Percentiles rank a stretch among this genome's conserved stretches.
Conservation (phyloP, 2,888 invertebrate genomes). For the Clepsis dumicolana region DNA sequence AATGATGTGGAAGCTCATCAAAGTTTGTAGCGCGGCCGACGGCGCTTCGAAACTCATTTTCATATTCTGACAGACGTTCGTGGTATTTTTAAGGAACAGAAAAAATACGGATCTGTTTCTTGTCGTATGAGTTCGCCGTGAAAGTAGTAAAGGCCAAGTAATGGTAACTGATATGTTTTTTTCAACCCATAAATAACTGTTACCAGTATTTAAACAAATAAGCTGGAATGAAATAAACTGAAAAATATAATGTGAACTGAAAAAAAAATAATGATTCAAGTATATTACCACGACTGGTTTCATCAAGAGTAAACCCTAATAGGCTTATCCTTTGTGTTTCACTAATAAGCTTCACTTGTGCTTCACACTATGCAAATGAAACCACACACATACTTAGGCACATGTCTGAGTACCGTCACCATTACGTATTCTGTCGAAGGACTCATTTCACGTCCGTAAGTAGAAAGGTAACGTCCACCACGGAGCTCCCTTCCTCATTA, state of each 20-base stretch:
- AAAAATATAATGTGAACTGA: background rate
- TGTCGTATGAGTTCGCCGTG: background rate
- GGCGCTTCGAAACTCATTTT: slow-evolving; percentile 76
- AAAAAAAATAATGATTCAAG: background rate
- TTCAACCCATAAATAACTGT: too few species aligned
- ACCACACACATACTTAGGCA: slow-evolving; percentile 1
- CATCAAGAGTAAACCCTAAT: background rate
- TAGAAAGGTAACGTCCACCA: slow-evolving; percentile 13
- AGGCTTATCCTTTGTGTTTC: background rate
- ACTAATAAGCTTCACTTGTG: background rate
- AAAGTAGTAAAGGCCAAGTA: too few species aligned
- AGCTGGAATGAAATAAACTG: too few species aligned
- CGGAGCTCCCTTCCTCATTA: too few species aligned
- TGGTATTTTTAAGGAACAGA: background rate
- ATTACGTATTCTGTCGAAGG: slow-evolving; percentile 27
- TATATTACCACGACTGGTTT: background rate
- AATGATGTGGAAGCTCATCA: slow-evolving; percentile 77
- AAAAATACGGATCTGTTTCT: background rate
- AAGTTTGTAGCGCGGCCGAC: slow-evolving; percentile 68
- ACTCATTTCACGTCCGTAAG: slow-evolving; percentile 36
- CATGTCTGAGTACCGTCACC: background rate
- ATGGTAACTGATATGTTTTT: too few species aligned
- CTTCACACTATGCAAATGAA: slow-evolving; percentile 18
- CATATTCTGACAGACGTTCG: slow-evolving; percentile 62
- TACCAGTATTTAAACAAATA: too few species aligned